A percentile compares a stretch with the other conserved stretches of the same genome.
These are phyloP conservation scores for Silvanus unidentatus DNA, from an alignment of 2,888 invertebrate species.

Conservation along the genomic window DNA sequence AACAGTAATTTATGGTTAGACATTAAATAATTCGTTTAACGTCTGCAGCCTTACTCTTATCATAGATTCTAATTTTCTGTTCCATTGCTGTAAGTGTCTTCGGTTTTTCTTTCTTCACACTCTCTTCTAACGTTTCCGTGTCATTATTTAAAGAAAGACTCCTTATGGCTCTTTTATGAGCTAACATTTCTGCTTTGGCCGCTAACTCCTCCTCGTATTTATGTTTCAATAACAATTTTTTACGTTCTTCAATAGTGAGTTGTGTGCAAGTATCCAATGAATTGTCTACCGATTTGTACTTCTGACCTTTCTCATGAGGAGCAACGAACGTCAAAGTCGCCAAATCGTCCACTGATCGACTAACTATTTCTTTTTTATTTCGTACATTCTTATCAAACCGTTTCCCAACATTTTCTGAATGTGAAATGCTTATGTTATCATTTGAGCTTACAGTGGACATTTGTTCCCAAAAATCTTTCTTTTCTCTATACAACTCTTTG, in stretches of 20 bases:
- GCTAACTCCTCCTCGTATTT: slow-evolving; percentile 20
- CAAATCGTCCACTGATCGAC: too few relatives aligned
- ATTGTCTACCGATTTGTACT: slow-evolving; percentile 22
- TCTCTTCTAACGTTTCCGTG: slow-evolving; percentile 2
- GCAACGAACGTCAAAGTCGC: too few relatives aligned
- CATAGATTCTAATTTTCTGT: slow-evolving; percentile 16
- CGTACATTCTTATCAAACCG: too few relatives aligned
- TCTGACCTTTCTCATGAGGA: slow-evolving; percentile 9
- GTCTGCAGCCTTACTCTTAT: slow-evolving; percentile 19
- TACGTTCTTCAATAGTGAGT: slow-evolving; percentile 27
- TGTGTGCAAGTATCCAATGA: slow-evolving; percentile 21
- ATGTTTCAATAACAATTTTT: slow-evolving; percentile 24
- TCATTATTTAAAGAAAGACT: slow-evolving; percentile 1
- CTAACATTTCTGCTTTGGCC: slow-evolving; percentile 4
- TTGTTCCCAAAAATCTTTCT: slow-evolving; percentile 30
- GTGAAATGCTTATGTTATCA: slow-evolving; percentile 14
- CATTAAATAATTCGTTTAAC: too few relatives aligned
- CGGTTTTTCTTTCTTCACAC: slow-evolving; percentile 1
- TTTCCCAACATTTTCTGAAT: too few relatives aligned
- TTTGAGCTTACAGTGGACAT: slow-evolving; percentile 22
- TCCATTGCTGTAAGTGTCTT: slow-evolving; percentile 9
- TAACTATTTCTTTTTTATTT: too few relatives aligned
- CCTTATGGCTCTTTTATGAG: too few relatives aligned
- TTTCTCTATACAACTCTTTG: slow-evolving; percentile 18
- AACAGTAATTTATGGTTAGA: too few relatives aligned